Evolutionary conservation across 1,140 invertebrate genomes (phyloP).

Genomic region (Apolygus lucorum): DNA sequence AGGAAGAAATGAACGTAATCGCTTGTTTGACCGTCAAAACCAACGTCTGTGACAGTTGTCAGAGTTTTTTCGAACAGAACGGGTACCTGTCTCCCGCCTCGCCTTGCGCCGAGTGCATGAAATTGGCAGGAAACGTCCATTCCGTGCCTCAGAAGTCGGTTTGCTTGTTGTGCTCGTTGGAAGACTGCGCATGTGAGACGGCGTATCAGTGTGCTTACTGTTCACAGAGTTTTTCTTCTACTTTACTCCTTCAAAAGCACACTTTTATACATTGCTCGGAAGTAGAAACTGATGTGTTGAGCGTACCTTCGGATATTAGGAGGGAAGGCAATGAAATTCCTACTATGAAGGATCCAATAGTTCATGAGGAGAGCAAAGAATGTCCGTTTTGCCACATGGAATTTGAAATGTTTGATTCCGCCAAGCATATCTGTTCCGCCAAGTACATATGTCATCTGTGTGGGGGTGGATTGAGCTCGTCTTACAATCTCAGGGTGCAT

Average conservation of each 20-base stretch:
- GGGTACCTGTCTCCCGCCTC: neutral
- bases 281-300: no score
- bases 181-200: conserved; percentile 8
- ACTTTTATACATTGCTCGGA: no score
- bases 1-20: neutral
- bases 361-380: no score
- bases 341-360: no score
- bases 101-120: conserved; percentile 3
- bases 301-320: no score
- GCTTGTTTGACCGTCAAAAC: neutral
- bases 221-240: conserved; percentile 1
- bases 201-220: conserved; percentile 12
- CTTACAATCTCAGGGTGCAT: conserved; percentile 40
- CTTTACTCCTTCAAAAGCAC: conserved; percentile 16
- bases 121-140: neutral
- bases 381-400: conserved; percentile 8
- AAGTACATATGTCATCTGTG: conserved; percentile 37
- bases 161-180: neutral
- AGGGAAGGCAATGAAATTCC: no score
- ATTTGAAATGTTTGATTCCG: conserved; percentile 2
- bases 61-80: conserved; percentile 13
- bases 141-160: no score
- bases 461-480: conserved; percentile 36
- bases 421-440: conserved; percentile 5
- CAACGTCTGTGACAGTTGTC: conserved; percentile 7